Evolutionary conservation across 2,797 vertebrate species (phyloP).

Genomic region (Pseudotriccus pelzelni): DNA sequence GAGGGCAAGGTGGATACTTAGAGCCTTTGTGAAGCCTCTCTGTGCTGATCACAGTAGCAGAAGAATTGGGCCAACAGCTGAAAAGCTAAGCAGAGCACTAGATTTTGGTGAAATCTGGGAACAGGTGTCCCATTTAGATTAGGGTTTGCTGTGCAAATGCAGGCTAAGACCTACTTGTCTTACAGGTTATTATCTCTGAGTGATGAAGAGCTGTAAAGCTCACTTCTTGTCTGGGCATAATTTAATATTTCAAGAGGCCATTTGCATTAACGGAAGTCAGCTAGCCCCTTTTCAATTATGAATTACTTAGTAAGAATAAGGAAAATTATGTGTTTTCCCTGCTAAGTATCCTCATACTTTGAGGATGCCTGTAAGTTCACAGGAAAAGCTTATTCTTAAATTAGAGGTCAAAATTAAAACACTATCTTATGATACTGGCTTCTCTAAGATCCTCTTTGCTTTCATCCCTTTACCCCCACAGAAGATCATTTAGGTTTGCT

Average conservation of each 20-base stretch:
- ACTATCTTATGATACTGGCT: neutral
- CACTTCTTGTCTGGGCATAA: conserved; percentile 40
- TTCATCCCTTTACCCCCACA: neutral
- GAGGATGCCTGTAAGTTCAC: neutral
- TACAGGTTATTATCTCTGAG: conserved; percentile 43
- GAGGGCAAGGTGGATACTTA: neutral
- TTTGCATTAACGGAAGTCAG: conserved; percentile 60
- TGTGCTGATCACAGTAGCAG: accelerated
- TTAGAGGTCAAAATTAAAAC: neutral
- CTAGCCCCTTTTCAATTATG: conserved; percentile 43
- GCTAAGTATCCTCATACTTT: neutral
- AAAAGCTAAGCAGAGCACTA: neutral
- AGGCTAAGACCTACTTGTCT: conserved; percentile 14
- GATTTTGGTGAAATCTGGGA: neutral
- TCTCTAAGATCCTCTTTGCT: neutral
- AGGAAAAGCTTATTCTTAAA: neutral
- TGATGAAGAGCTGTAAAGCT: conserved; percentile 57
- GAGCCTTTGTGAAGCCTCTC: neutral
- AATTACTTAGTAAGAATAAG: conserved; percentile 25
- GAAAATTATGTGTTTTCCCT: conserved; percentile 28
- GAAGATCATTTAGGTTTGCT: neutral
- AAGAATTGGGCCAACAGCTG: neutral
- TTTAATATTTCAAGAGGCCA: conserved; percentile 63
- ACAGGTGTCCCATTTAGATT: neutral
- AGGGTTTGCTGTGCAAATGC: neutral